Percentiles rank a stretch among this genome's conserved stretches.
These are phyloP conservation scores for Isotomurus palustris DNA, from an alignment of 2,888 invertebrate genomes.

Conservation along the genomic window DNA sequence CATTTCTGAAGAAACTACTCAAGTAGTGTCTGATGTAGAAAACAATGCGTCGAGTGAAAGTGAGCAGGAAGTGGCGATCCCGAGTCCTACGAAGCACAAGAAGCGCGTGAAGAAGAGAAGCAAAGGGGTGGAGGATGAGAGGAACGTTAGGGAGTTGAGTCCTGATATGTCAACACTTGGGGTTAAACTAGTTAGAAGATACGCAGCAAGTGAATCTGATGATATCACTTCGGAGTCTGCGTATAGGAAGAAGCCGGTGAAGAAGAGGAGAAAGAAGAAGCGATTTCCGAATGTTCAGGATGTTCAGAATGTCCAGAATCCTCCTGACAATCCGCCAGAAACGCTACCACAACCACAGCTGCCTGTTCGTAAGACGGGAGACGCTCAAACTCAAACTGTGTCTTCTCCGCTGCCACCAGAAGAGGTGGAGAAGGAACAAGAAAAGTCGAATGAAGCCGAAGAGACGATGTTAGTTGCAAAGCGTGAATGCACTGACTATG, in stretches of 20 bases:
- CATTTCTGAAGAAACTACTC: not conserved
- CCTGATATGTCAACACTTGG: not conserved
- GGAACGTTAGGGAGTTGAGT: not conserved
- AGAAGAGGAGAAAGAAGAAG: not conserved
- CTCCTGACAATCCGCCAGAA: not conserved
- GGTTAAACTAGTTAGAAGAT: not conserved
- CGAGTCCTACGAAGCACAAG: not conserved
- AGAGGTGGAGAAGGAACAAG: not conserved
- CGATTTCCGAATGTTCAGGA: not conserved
- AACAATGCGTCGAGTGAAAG: not conserved
- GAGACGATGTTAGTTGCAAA: not conserved
- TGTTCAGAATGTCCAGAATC: not conserved
- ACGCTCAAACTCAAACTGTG: conserved; percentile 29
- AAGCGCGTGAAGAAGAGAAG: not conserved
- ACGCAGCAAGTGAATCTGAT: not conserved
- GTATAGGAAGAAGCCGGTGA: not conserved
- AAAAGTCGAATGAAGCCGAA: not conserved
- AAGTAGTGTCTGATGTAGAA: not conserved
- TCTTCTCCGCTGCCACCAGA: conserved; percentile 2
- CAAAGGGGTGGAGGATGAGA: not conserved
- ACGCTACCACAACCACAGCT: not conserved
- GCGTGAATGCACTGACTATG: not conserved
- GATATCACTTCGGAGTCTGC: conserved; percentile 6
- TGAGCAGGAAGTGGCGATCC: not conserved
- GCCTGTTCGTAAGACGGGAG: conserved; percentile 7